A percentile compares a stretch with the other conserved stretches of the same genome.
These are phyloP conservation scores for Trissoscelio sp. DNA, from an alignment of 2,888 invertebrate genomes.

Conservation along the genomic window DNA sequence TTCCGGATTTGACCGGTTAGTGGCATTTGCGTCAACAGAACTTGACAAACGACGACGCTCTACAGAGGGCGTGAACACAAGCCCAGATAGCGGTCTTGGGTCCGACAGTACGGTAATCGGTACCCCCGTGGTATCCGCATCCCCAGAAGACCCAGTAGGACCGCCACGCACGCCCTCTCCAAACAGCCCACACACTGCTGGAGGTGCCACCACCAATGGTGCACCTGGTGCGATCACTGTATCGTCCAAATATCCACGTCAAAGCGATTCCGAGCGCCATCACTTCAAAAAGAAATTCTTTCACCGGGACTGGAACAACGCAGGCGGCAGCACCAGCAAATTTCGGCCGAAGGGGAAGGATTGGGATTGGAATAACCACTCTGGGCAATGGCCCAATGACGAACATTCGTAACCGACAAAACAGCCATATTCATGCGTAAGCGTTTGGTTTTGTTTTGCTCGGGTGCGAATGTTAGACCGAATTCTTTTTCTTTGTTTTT, in stretches of 20 bases:
- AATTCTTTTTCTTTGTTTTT: conserved; percentile 11
- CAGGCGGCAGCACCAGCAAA: conserved; percentile 84
- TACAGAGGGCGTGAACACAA: conserved; percentile 92
- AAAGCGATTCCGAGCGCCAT: conserved; percentile 84
- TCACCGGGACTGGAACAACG: conserved; percentile 85
- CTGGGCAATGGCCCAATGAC: conserved; percentile 82
- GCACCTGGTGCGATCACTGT: conserved; percentile 76
- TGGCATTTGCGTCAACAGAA: conserved; percentile 96
- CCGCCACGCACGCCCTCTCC: conserved; percentile 86
- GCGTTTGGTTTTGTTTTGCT: not conserved
- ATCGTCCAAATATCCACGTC: conserved; percentile 78
- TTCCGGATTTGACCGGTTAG: conserved; percentile 96
- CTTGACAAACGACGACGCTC: conserved; percentile 94
- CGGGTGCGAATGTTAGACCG: conserved; percentile 2
- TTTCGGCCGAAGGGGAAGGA: conserved; percentile 90
- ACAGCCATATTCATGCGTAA: not conserved
- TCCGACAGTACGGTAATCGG: conserved; percentile 82
- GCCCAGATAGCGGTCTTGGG: conserved; percentile 94
- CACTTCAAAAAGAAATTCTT: conserved; percentile 95
- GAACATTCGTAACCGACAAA: conserved; percentile 79
- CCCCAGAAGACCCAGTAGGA: conserved; percentile 83
- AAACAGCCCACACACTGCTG: conserved; percentile 83
- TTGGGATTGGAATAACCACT: conserved; percentile 87
- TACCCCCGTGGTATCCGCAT: conserved; percentile 80
- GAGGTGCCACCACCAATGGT: conserved; percentile 82